Percentiles rank a stretch among this genome's conserved stretches.
Evolutionary conservation across 2,888 invertebrate genomes (phyloP).

Genomic region (Dicyrtomina minuta): DNA sequence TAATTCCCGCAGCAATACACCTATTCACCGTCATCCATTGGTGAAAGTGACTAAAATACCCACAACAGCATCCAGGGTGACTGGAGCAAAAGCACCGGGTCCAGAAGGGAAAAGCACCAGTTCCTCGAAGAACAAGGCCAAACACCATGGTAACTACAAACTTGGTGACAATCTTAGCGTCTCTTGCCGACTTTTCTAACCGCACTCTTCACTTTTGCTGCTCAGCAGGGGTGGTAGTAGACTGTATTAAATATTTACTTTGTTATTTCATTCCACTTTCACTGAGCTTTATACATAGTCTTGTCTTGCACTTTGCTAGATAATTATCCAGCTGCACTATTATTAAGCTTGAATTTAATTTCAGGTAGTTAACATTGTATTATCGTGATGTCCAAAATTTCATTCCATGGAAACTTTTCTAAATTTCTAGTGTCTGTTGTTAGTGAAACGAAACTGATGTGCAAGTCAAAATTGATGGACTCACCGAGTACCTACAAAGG

Average conservation of each 20-base stretch:
- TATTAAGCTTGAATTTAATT: too few relatives aligned
- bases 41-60: constrained; percentile 51
- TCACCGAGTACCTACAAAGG: not conserved
- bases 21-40: constrained; percentile 47
- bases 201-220: not conserved
- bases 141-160: constrained; percentile 34
- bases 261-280: too few relatives aligned
- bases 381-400: too few relatives aligned
- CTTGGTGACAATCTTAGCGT: constrained; percentile 16
- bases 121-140: constrained; percentile 32
- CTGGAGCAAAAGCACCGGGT: constrained; percentile 24
- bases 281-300: too few relatives aligned
- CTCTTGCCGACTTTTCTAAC: constrained; percentile 20
- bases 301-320: too few relatives aligned
- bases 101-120: constrained; percentile 21
- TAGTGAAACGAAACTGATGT: constrained; percentile 26
- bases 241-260: too few relatives aligned
- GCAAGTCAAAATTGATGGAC: constrained; percentile 22
- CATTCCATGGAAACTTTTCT: too few relatives aligned
- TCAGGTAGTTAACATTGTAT: too few relatives aligned
- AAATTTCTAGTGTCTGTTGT: constrained; percentile 2
- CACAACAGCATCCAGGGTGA: constrained; percentile 26
- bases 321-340: too few relatives aligned
- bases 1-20: constrained; percentile 24
- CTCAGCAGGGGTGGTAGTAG: too few relatives aligned